Percentiles rank a stretch among this genome's conserved stretches.
Evolutionary conservation across 2,888 invertebrate genomes (phyloP).

Genomic region (Aricia artaxerxes): DNA sequence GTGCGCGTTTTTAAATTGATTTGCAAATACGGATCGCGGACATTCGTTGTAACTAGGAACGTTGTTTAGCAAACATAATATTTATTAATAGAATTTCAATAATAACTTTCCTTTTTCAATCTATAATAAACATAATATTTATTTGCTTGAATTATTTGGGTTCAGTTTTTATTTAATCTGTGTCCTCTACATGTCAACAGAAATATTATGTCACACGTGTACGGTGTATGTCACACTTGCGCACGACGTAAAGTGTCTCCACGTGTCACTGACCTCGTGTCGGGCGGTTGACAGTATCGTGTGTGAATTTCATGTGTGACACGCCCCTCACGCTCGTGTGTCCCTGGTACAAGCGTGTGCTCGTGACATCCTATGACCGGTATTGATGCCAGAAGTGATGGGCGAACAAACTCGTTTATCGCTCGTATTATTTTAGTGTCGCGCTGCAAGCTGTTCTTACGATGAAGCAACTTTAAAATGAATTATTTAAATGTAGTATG

Average conservation of each 20-base stretch:
- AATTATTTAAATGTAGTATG: too few relatives aligned
- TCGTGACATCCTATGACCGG: constrained; percentile 60
- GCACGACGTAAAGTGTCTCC: constrained; percentile 9
- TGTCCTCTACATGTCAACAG: neutral
- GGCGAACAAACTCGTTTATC: constrained; percentile 4
- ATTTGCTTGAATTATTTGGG: neutral
- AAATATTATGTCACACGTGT: neutral
- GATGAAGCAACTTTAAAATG: too few relatives aligned
- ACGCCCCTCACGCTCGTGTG: constrained; percentile 45
- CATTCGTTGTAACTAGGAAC: neutral
- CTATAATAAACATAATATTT: too few relatives aligned
- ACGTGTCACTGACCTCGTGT: constrained; percentile 25
- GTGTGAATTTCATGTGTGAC: constrained; percentile 41
- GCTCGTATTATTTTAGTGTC: too few relatives aligned
- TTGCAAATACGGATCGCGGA: neutral
- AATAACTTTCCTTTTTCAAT: too few relatives aligned
- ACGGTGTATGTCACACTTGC: neutral
- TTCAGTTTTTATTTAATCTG: neutral
- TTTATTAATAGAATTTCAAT: too few relatives aligned
- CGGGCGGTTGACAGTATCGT: constrained; percentile 3
- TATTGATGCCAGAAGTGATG: constrained; percentile 46
- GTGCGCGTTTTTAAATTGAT: neutral
- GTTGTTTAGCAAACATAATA: neutral
- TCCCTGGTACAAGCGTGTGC: constrained; percentile 60
- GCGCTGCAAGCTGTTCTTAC: too few relatives aligned